Base-by-base conservation (phyloP, 2,888 invertebrate genomes). In the Acrocyrtus sp. region DNA sequence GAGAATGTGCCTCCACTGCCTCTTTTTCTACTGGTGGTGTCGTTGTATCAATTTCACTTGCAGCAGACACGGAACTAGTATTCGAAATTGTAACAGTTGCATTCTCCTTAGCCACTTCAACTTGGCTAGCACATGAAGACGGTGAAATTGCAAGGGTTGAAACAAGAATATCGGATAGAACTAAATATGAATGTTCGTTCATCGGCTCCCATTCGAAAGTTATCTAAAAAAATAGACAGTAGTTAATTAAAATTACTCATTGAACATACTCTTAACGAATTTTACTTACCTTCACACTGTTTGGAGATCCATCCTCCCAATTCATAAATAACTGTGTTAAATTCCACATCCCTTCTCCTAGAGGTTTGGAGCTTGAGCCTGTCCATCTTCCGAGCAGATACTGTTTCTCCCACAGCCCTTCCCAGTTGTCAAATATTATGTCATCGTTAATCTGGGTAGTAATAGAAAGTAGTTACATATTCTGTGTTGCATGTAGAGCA, bases 341-440 rank as follows among this genome's bases (percentile, higher is more conserved):
- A 57, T 72, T 72, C 72, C 72, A 72, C 12, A 58, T 45, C 1
- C 22, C 34, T 15, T 5, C 24, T 39, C 1, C 22, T n/a, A 39
- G 6, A 1, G 17, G 4, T 50, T 69, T 69, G 10, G 47, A 53
- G n/a, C n/a, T n/a, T n/a, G n/a, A n/a, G 1, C 72, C 72, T 3
- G 58, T 65, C 72, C 72, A 72, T 12, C 65, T 72, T 24, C 72
- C 72, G 19, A 72, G 50, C 15, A 72, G n/a, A 47, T 47, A 41
- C 15, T 47, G 51, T 27, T 72, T 72, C 15, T 65, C 58, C 72
- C 72, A 72, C 3, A 72, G 43, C 1, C 74, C 74, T 12, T 63
- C 63, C 74, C 74, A 69, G 24, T 69, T 74, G 43, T 74, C 74
- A 54, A 74, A 74, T n/a, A 74, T 47, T 5, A 74, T 69, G 41